Conservation (phyloP, 2,113 vertebrate species). For the Colius striatus region DNA sequence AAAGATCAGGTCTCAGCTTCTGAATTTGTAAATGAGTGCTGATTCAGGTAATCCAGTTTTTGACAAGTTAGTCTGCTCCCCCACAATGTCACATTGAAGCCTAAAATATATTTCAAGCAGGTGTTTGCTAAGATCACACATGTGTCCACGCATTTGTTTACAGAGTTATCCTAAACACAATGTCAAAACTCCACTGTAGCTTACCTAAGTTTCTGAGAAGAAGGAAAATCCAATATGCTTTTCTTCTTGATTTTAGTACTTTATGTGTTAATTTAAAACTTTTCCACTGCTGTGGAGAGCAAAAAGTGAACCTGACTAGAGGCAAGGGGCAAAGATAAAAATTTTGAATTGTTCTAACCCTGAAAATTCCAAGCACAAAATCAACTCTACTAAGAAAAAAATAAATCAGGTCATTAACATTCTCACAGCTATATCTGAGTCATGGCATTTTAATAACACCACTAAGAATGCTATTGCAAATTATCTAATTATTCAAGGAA, state of each 20-base stretch:
- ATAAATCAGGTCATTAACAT: neutral
- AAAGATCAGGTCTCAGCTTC: neutral
- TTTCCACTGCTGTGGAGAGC: neutral
- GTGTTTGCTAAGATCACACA: neutral
- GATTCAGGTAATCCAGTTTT: neutral
- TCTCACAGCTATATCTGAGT: slow-evolving; percentile 6
- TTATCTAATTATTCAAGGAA: slow-evolving; percentile 39
- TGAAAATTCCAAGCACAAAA: neutral
- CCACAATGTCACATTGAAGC: neutral
- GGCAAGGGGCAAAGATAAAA: neutral
- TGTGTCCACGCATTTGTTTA: neutral
- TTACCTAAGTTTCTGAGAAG: neutral
- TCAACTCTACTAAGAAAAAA: neutral
- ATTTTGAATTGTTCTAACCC: neutral
- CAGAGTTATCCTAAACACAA: neutral
- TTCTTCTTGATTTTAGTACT: neutral
- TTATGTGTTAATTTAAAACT: neutral
- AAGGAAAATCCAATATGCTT: neutral
- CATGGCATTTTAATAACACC: slow-evolving; percentile 7
- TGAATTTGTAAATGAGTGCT: neutral
- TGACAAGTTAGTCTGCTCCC: neutral
- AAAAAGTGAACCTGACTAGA: neutral
- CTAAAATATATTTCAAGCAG: neutral
- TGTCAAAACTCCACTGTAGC: neutral
- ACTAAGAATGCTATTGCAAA: neutral